Evolutionary conservation across 2,888 invertebrate species (phyloP).

Genomic region (Noctua janthe): DNA sequence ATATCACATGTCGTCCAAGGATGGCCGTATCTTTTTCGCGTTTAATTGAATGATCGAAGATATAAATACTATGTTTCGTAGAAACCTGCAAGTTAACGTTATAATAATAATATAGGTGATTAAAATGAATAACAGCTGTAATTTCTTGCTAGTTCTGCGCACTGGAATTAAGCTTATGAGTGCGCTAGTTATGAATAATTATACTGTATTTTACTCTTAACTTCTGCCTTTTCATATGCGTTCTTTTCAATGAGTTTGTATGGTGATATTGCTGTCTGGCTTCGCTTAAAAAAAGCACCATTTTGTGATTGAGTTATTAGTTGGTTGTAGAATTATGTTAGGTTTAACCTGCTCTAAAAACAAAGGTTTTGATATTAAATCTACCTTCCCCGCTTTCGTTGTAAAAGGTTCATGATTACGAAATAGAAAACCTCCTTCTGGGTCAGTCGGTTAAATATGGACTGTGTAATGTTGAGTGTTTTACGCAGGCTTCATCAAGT

Average conservation of each 20-base stretch:
- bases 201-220: conserved; percentile 50
- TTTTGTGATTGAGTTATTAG: background rate
- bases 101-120: conserved; percentile 44
- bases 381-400: background rate
- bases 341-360: background rate
- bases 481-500: conserved; percentile 89
- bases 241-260: conserved; percentile 25
- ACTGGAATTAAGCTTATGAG: conserved; percentile 56
- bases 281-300: conserved; percentile 1
- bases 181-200: conserved; percentile 56
- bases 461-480: background rate
- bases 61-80: conserved; percentile 11
- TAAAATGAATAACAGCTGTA: conserved; percentile 54
- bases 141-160: conserved; percentile 56
- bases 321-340: background rate
- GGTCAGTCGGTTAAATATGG: background rate
- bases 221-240: conserved; percentile 25
- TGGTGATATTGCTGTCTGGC: background rate
- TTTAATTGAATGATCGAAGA: conserved; percentile 43
- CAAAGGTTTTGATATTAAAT: background rate
- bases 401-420: background rate
- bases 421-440: background rate
- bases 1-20: conserved; percentile 24
- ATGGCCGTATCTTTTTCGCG: conserved; percentile 18
- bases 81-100: conserved; percentile 29